Evolutionary conservation across 2,113 vertebrate species (phyloP).

Genomic region (Corynorhinus townsendii): DNA sequence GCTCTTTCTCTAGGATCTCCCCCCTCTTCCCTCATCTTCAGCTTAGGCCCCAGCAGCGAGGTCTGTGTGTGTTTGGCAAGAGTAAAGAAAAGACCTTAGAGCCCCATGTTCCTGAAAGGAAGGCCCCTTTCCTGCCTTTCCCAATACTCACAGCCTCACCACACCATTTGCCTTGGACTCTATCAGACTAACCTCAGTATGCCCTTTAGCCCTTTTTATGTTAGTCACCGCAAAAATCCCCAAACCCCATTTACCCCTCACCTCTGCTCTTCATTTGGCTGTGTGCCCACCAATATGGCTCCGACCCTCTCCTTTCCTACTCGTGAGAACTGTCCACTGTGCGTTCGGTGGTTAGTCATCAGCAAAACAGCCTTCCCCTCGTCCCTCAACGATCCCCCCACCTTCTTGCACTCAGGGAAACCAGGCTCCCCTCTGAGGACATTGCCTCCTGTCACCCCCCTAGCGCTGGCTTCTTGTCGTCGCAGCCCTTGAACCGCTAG

Average conservation of each 20-base stretch:
- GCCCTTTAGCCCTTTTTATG: background rate
- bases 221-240: background rate
- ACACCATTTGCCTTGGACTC: background rate
- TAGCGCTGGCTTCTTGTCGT: background rate
- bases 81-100: background rate
- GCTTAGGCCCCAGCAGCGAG: background rate
- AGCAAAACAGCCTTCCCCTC: background rate
- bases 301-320: background rate
- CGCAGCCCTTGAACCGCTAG: background rate
- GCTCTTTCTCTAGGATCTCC: background rate
- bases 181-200: background rate
- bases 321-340: background rate
- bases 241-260: background rate
- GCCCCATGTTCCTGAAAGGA: background rate
- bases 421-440: rapidly evolving
- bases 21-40: background rate
- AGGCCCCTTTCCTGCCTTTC: background rate
- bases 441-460: background rate
- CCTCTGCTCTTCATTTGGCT: background rate
- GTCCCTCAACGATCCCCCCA: background rate
- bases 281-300: background rate
- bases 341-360: too few species aligned
- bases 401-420: background rate
- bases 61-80: background rate
- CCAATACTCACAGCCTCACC: background rate